Base-by-base conservation (phyloP, 2,113 vertebrate genomes). In the Phaethornis superciliosus region DNA sequence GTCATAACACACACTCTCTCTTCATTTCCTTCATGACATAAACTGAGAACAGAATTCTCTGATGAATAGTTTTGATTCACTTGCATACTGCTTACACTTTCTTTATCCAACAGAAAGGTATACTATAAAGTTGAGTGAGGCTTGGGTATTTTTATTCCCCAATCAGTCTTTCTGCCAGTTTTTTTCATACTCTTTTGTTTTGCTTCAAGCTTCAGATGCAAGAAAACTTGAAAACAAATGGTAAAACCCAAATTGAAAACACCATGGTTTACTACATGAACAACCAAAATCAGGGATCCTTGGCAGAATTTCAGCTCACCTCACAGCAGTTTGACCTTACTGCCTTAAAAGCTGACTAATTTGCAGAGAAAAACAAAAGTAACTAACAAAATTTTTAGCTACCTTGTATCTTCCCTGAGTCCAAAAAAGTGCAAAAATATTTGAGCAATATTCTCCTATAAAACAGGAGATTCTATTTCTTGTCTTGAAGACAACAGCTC, bases 1-100 rank as follows among this genome's bases (percentile, higher is more conserved):
- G 96, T 97, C 96, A 96, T 96, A 97, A 96, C 81, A 95, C 81
- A 95, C 27, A 52, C 94, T 95, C 94, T 93, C 93, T 93, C 93
- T 96, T 81, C 58, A 85, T 94, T 97, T 88, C 89, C 94, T 96
- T 97, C 94, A 95, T 91, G 89, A 95, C 85, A 89, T 83, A 92
- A 96, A 93, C 88, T 17, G n/a, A 94, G 93, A 94, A 74, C 75
- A 88, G 69, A 93, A 95, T 85, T 91, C 91, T 94, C 71, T 80
- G 37, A 79, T 92, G 87, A 91, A 93, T 62, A 90, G 55, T 80
- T 93, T 40, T 82, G 63, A 93, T 80, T 93, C 85, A 51, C 71
- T 93, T 76, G 81, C 51, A 82, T 35, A 54, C 33, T 89, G 67
- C 87, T 88, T 91, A 78, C 35, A 82, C 63, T 91, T 94, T 72